Evolutionary conservation across 2,888 invertebrate species (phyloP), one percentile per base, ranked within the genome.

Genomic region (Melolontha melolontha): DNA sequence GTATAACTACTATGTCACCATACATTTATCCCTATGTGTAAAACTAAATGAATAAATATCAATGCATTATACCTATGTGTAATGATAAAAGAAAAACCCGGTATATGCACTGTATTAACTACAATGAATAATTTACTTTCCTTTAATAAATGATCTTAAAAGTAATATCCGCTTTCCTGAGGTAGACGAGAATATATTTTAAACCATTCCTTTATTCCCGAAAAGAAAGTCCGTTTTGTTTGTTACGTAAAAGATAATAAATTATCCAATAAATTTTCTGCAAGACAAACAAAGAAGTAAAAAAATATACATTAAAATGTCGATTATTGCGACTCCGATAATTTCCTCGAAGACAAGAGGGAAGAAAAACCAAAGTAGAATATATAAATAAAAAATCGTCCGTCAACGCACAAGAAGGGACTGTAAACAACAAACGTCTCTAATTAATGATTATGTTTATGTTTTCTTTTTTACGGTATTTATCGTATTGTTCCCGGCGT

Each of bases 401-500:
- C 12, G 44, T 14, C 16, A 14, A 17, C 2, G 44, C 44, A 17
- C 47, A 14, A 16, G 16, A 47, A 8, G 47, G 2, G 17, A 42
- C 44, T 44, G 59, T 59, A 59, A 59, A 59, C 44, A 54, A 41
- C 40, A 11, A 29, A 40, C 40, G 44, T 22, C 44, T 44, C 44
- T 59, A 59, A 59, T 59, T 59, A 59, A 59, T 59, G 59, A 59
- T 59, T 44, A 59, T 59, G 59, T 59, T 59, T 59, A 59, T 44
- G 59, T 59, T 59, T 59, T 59, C 59, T 59, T 59, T 44, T 42
- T 14, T 42, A 29, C 59, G 12, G 44, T 44, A 59, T 59, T 44
- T 29, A 44, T 59, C 44, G 44, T 29, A 59, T 59, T 59, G 59
- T 44, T 59, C 44, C 14, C n/a, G 40, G 11, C 8, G 14, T 12